Conservation (phyloP, 2,797 vertebrate genomes). For the Otus scops region DNA sequence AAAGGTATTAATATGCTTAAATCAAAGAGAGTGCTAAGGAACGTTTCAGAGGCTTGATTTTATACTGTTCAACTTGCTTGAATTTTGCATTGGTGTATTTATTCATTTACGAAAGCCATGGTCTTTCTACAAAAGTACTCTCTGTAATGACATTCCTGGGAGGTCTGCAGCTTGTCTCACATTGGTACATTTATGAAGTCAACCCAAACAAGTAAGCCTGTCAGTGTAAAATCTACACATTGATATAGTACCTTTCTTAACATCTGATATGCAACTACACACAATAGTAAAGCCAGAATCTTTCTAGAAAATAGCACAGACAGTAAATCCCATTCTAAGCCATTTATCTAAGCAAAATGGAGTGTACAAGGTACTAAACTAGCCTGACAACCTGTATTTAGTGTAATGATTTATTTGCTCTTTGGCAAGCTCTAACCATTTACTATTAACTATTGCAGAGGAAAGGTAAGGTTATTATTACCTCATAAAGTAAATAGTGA, state of each 20-base stretch:
- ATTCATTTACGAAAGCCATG: background rate
- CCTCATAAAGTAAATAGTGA: conserved; percentile 73
- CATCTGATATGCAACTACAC: background rate
- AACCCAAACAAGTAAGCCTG: background rate
- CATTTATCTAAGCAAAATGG: conserved; percentile 63
- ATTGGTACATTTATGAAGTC: background rate
- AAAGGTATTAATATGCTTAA: background rate
- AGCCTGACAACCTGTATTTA: conserved; percentile 78
- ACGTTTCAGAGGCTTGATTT: background rate
- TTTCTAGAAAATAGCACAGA: conserved; percentile 61
- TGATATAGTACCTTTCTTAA: background rate
- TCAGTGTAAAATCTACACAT: background rate
- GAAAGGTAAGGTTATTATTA: conserved; percentile 77
- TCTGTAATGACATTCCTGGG: background rate
- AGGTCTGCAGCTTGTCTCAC: background rate
- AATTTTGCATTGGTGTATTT: background rate
- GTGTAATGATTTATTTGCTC: conserved; percentile 80
- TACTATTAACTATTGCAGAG: conserved; percentile 73
- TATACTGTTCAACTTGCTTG: background rate
- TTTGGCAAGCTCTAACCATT: conserved; percentile 76
- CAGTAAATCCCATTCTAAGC: conserved; percentile 64
- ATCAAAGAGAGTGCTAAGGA: background rate
- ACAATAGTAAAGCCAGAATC: background rate
- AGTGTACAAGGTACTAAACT: conserved; percentile 63
- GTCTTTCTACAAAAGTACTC: background rate